Conservation (phyloP, 64 coral and sea anemone species). For the Trachythela sp. region DNA sequence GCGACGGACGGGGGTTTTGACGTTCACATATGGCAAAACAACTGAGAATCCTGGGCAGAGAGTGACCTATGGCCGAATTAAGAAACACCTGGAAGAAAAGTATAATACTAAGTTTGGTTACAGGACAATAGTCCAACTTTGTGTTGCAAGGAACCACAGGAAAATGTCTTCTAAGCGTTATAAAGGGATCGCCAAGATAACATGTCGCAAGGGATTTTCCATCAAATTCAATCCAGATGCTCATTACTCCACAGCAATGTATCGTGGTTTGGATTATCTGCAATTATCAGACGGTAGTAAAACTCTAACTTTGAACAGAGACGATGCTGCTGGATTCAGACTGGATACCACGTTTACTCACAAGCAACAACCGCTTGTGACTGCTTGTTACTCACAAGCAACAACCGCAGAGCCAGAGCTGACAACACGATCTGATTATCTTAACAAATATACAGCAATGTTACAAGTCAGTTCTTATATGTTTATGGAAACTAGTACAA, state of each 20-base stretch:
- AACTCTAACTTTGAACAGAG: no score
- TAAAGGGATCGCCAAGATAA: conserved; percentile 17
- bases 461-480: conserved; percentile 30
- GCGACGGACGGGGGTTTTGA: conserved; percentile 38
- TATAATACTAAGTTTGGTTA: conserved; percentile 36
- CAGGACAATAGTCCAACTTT: conserved; percentile 43
- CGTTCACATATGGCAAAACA: conserved; percentile 30
- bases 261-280: conserved; percentile 31
- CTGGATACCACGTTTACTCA: conserved; percentile 10
- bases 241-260: conserved; percentile 56
- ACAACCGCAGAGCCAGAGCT: not conserved
- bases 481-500: conserved; percentile 29
- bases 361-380: no score
- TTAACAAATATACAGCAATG: conserved; percentile 1
- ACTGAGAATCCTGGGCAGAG: not conserved
- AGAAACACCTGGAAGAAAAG: conserved; percentile 43
- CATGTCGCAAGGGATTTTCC: conserved; percentile 52
- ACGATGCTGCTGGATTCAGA: no score
- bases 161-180: conserved; percentile 37
- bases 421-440: not conserved
- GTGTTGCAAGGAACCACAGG: conserved; percentile 30
- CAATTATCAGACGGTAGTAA: conserved; percentile 41
- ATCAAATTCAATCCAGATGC: conserved; percentile 56
- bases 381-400: not conserved
- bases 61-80: conserved; percentile 34